phyloP scores from a whole-genome alignment of 2,888 invertebrate species.

The Blera fallax region DNA sequence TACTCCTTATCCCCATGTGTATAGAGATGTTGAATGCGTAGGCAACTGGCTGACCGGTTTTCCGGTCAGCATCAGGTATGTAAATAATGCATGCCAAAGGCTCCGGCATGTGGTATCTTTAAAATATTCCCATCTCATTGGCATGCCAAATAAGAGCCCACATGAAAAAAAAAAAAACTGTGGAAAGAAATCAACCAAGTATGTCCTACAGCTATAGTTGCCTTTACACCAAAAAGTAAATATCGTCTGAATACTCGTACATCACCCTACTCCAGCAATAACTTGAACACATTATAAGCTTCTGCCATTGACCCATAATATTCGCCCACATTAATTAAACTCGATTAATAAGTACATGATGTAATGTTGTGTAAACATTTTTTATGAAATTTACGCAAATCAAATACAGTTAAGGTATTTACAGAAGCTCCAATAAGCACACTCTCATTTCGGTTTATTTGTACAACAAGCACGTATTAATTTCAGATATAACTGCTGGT shows the following conservation, averaged over 20 bases:
- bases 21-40: too few species aligned
- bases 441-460: slow-evolving; percentile 6
- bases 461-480: slow-evolving; percentile 29
- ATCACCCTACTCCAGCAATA: neutral
- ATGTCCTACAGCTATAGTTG: neutral
- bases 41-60: too few species aligned
- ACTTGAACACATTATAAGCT: neutral
- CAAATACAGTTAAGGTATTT: slow-evolving; percentile 20
- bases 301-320: slow-evolving; percentile 49
- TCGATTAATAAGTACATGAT: slow-evolving; percentile 35
- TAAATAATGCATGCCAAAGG: too few species aligned
- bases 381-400: slow-evolving; percentile 40
- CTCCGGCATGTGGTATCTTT: too few species aligned
- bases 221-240: neutral
- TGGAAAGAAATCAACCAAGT: too few species aligned
- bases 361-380: slow-evolving; percentile 46
- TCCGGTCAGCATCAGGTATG: too few species aligned
- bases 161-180: too few species aligned
- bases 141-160: too few species aligned
- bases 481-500: slow-evolving; percentile 17
- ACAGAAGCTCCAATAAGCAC: slow-evolving; percentile 25
- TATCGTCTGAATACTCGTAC: neutral
- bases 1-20: too few species aligned
- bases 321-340: slow-evolving; percentile 45
- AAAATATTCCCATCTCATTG: too few species aligned